Evolutionary conservation across 2,797 vertebrate species (phyloP), one percentile per base, ranked within the genome.

Genomic region (Sternarchorhynchus goeldii): DNA sequence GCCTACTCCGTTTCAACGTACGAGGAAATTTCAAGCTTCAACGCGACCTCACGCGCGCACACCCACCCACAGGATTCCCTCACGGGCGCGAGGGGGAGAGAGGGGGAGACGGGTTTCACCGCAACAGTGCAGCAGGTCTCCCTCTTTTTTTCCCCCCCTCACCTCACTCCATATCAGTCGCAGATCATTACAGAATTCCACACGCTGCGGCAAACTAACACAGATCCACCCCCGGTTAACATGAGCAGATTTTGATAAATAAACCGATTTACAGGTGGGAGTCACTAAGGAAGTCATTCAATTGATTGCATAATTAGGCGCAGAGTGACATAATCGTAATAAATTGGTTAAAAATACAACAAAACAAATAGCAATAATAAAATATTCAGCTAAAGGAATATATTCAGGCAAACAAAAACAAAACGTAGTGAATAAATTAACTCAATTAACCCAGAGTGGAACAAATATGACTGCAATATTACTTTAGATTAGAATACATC

Each of bases 21-120:
- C 55, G 70, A 81, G 80, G 84, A 84, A 72, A 79, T 50, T 76
- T 29, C 57, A 32, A 69, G 50, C 21, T 20, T 36, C 41, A 16
- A 67, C 76, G 55, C 62, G 80, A 70, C 39, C 76, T 86, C 89
- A 87, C 88, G 86, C 87, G 85, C 86, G 85, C 72, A 53, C 87
- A 76, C 75, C 39, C 77, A 31, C 79, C 29, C 78, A 60, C 86
- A 92, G 91, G 91, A 91, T 93, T 92, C 92, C 93, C 92, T 92
- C 91, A 90, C 89, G 88, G 88, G 85, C 86, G 81, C 85, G 57
- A 75, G 73, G 64, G 32, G 39, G 32, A 59, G 70, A 73, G 34
- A 21, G 69, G 57, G 58, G n/a, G 62, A 67, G 53, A 76, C 7
- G 32, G 55, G 4, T 25, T 76, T 68, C 74, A 62, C 82, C 59